phyloP scores from a whole-genome alignment of 1,140 invertebrate genomes.

The Mamestra configurata region DNA sequence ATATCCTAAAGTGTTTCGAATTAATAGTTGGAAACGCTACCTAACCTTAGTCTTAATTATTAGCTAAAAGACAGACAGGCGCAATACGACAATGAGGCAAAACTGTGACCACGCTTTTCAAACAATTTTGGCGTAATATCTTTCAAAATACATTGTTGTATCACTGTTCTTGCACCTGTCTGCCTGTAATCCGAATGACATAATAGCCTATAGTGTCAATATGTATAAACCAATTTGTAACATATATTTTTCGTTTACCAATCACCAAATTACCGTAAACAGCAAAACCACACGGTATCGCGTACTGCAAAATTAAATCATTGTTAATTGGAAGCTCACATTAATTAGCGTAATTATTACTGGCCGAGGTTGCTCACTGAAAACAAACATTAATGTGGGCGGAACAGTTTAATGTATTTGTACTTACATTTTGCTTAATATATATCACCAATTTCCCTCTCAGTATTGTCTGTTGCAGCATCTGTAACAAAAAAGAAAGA shows the following conservation, averaged over 20 bases:
- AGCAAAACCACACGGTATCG: slow-evolving; percentile 13
- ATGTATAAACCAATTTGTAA: background rate
- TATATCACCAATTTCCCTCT: slow-evolving; percentile 70
- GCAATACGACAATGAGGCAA: too few relatives aligned
- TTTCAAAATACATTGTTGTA: too few relatives aligned
- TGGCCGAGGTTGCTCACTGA: background rate
- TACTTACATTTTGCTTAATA: slow-evolving; percentile 80
- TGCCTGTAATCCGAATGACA: too few relatives aligned
- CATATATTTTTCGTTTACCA: background rate
- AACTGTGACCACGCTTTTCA: too few relatives aligned
- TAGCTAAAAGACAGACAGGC: too few relatives aligned
- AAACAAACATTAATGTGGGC: slow-evolving; percentile 10
- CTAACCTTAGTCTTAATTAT: too few relatives aligned
- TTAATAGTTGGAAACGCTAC: too few relatives aligned
- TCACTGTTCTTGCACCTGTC: too few relatives aligned
- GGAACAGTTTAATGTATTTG: background rate
- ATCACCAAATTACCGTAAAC: background rate
- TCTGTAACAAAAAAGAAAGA: slow-evolving; percentile 72
- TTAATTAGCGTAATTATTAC: slow-evolving; percentile 35
- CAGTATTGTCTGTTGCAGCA: slow-evolving; percentile 74
- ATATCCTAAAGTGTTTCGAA: too few relatives aligned
- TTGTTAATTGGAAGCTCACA: slow-evolving; percentile 36
- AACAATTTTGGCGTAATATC: too few relatives aligned
- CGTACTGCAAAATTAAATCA: slow-evolving; percentile 27
- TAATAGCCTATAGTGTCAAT: background rate